Base-by-base conservation (phyloP, 1,140 invertebrate genomes). In the Wiebesia pumilae region DNA sequence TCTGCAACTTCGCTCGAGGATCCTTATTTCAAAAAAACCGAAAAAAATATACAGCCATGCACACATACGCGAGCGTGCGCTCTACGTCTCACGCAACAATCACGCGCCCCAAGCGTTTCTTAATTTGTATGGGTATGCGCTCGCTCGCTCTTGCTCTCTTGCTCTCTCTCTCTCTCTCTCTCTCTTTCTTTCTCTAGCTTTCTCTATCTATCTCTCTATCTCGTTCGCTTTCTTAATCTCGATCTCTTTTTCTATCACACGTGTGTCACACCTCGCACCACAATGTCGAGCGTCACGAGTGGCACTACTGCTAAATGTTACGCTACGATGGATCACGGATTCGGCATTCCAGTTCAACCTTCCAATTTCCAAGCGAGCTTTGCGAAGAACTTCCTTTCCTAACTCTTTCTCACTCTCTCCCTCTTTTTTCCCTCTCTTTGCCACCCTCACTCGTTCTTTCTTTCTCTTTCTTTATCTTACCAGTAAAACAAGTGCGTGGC, bases 21-120 rank as follows among this genome's bases (percentile, higher is more conserved):
- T 69, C 71, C 58, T 93, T 91, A 91, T 91, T 92, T 91, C 90
- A 91, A 92, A 93, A 92, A 88, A 89, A 85, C 89, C 90, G 91
- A 91, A 91, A 90, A 86, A 47, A 67, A 80, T 54, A 79, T n/a
- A 71, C 81, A 58, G 81, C 86, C 82, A 84, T 84, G 65, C 86
- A 84, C 82, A 65, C 71, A 24, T 77, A 75, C 79, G 79, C 35
- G 84, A 47, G 77, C 51, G 43, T 78, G 30, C 77, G 77, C 78
- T 80, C 43, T 21, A 47, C 73, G 54, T 80, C 51, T 79, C 77
- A n/a, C 43, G 24, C 58, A 10, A 62, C 58, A 62, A 62, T 62
- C 58, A 33, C 21, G 67, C 43, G 30, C 80, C 38, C 79, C 78
- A 62, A 65, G 27, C 30, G 69, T 35, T 38, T 14, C 16, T 27